Conservation (phyloP, 2,888 invertebrate species). For the Philhelius pedissequus region DNA sequence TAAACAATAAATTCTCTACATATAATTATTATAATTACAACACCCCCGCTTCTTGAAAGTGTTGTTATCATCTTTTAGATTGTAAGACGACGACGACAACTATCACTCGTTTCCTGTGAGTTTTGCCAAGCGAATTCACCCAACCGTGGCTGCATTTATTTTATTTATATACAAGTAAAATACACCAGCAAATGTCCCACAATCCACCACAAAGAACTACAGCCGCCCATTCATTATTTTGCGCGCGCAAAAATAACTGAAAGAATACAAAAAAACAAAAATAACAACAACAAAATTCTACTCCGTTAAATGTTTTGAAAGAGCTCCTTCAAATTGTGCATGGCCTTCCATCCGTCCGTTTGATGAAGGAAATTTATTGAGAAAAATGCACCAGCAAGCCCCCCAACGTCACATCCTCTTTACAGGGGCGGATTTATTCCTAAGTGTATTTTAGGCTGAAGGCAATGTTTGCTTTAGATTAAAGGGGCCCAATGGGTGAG, state of each 20-base stretch:
- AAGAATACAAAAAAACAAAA: not conserved
- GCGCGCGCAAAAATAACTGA: slow-evolving; percentile 35
- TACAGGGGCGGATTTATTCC: not conserved
- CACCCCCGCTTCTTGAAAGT: slow-evolving; percentile 46
- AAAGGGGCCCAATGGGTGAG: not conserved
- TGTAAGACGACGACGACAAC: slow-evolving; percentile 41
- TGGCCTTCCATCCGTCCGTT: slow-evolving; percentile 32
- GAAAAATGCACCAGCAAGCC: slow-evolving; percentile 36
- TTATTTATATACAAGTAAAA: not conserved
- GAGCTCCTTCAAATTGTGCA: slow-evolving; percentile 19
- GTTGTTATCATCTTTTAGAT: slow-evolving; percentile 56
- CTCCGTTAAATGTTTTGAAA: slow-evolving; percentile 1
- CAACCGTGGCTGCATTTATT: slow-evolving; percentile 36
- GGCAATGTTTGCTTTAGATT: not conserved
- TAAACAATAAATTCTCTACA: slow-evolving; percentile 58
- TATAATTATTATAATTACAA: not conserved
- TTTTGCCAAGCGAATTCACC: slow-evolving; percentile 41
- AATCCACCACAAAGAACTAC: slow-evolving; percentile 58
- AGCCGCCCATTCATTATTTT: slow-evolving; percentile 68
- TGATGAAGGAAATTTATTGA: slow-evolving; percentile 60
- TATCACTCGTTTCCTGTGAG: slow-evolving; percentile 62
- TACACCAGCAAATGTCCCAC: slow-evolving; percentile 36
- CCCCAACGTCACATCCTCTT: slow-evolving; percentile 61
- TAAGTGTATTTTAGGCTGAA: rapidly evolving
- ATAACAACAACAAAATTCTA: not conserved